phyloP scores from a whole-genome alignment of 2,888 invertebrate species.

The Psylliodes chrysocephalus region DNA sequence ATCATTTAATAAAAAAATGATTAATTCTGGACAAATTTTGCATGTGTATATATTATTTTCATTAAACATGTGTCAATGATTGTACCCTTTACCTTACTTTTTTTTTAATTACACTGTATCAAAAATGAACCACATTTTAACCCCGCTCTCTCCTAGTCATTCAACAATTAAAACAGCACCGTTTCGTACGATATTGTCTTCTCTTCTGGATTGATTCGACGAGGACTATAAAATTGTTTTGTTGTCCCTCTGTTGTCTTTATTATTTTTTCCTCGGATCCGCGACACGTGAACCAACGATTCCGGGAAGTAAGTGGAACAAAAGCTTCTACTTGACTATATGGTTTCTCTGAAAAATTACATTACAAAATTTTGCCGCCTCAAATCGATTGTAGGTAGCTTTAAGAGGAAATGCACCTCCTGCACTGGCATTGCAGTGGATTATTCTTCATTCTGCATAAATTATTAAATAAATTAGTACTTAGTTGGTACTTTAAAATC shows the following conservation, averaged over 20 bases:
- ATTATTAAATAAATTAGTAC: no score
- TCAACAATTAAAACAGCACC: slow-evolving; percentile 5
- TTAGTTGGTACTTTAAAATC: no score
- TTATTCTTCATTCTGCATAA: no score
- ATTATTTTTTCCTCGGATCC: background rate
- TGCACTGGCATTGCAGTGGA: no score
- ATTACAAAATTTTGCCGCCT: background rate
- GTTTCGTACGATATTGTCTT: background rate
- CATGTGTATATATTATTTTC: no score
- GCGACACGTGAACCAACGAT: slow-evolving; percentile 21
- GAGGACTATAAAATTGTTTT: slow-evolving; percentile 47
- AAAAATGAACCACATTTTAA: no score
- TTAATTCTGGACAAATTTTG: no score
- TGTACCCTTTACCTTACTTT: no score
- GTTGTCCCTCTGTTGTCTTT: slow-evolving; percentile 22
- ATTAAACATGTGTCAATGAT: no score
- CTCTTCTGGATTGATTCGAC: slow-evolving; percentile 44
- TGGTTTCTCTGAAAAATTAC: slow-evolving; percentile 29
- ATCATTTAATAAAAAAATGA: no score
- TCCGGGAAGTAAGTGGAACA: slow-evolving; percentile 14
- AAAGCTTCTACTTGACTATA: slow-evolving; percentile 16
- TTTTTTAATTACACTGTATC: no score
- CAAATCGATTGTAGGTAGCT: background rate
- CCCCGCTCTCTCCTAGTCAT: background rate
- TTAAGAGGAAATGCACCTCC: background rate